phyloP scores from a whole-genome alignment of 2,797 vertebrate species.

The Cryptoblepharus egeriae region DNA sequence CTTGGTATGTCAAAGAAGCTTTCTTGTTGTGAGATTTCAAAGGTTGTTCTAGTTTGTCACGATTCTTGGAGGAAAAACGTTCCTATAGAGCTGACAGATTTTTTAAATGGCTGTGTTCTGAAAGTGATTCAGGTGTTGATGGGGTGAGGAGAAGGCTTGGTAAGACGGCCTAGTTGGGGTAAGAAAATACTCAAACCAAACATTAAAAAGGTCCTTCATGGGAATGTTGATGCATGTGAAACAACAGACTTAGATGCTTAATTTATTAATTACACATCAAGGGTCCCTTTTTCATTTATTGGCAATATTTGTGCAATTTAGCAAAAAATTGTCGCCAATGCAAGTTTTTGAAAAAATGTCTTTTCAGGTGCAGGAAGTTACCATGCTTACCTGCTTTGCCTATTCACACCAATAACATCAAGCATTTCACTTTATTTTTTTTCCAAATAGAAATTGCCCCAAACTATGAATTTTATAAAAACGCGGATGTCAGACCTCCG shows the following conservation, averaged over 20 bases:
- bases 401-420: slow-evolving; percentile 58
- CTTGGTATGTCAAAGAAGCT: background rate
- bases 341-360: slow-evolving; percentile 31
- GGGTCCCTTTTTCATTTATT: slow-evolving; percentile 55
- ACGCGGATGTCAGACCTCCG: slow-evolving; percentile 98
- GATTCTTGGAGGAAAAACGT: slow-evolving; percentile 15
- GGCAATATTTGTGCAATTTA: slow-evolving; percentile 46
- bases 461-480: slow-evolving; percentile 99
- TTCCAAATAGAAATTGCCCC: slow-evolving; percentile 94
- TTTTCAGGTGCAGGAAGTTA: slow-evolving; percentile 42
- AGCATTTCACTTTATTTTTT: slow-evolving; percentile 85
- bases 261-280: slow-evolving; percentile 38
- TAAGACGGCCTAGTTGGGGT: background rate
- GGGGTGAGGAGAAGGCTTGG: slow-evolving; percentile 26
- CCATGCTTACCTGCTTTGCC: slow-evolving; percentile 13
- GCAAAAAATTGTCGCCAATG: slow-evolving; percentile 55
- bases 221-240: slow-evolving; percentile 17
- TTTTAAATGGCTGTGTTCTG: slow-evolving; percentile 43
- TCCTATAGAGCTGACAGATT: slow-evolving; percentile 28
- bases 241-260: slow-evolving; percentile 40
- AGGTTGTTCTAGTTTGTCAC: slow-evolving; percentile 8
- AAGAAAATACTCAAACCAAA: slow-evolving; percentile 54
- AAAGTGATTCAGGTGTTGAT: slow-evolving; percentile 38
- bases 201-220: slow-evolving; percentile 46
- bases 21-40: background rate